Evolutionary conservation across 1,140 invertebrate genomes (phyloP).

Genomic region (Drosophila sturtevanti): DNA sequence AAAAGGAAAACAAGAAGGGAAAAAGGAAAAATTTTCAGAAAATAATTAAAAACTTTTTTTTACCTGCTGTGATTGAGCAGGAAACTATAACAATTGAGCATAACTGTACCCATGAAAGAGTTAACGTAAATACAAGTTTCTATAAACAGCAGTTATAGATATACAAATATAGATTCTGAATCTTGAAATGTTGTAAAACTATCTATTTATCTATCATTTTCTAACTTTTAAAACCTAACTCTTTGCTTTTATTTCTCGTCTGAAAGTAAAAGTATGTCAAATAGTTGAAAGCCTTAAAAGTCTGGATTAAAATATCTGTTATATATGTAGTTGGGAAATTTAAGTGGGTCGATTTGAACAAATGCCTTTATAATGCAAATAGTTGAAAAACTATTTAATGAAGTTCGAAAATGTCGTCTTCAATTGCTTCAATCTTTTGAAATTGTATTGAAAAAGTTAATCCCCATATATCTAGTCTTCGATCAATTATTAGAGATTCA

Average conservation of each 20-base stretch:
- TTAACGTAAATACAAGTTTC: too few species aligned
- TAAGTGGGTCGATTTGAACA: neutral
- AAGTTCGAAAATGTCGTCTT: neutral
- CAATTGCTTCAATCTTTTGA: too few species aligned
- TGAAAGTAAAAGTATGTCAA: neutral
- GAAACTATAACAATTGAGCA: slow-evolving; percentile 10
- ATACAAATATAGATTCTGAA: too few species aligned
- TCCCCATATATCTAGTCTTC: too few species aligned
- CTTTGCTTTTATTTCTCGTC: slow-evolving; percentile 10
- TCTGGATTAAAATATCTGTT: too few species aligned
- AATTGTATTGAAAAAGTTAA: too few species aligned
- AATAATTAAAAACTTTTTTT: neutral
- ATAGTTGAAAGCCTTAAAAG: neutral
- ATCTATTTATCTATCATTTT: too few species aligned
- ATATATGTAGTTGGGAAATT: too few species aligned
- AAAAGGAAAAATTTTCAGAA: neutral
- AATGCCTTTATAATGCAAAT: neutral
- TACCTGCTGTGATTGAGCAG: slow-evolving; percentile 33
- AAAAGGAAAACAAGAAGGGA: neutral
- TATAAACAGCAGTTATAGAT: too few species aligned
- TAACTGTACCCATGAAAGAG: slow-evolving; percentile 31
- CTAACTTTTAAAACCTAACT: neutral
- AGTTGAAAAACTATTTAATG: neutral
- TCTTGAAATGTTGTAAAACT: too few species aligned
- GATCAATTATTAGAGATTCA: too few species aligned